A percentile compares a stretch with the other conserved stretches of the same genome.
phyloP scores from a whole-genome alignment of 2,888 invertebrate genomes.

The Norana najaformis region DNA sequence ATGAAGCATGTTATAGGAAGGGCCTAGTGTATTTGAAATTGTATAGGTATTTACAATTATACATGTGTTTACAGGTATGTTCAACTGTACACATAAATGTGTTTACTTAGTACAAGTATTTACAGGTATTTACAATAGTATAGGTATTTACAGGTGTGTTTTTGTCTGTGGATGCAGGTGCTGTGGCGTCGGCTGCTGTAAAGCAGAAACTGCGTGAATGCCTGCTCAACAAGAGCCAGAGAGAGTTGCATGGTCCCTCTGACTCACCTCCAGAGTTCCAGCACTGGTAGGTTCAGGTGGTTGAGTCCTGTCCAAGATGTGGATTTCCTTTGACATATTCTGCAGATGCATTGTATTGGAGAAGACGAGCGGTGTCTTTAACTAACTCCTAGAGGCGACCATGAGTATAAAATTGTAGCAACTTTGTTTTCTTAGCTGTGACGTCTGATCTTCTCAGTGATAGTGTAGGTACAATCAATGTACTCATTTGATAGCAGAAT shows the following conservation, averaged over 20 bases:
- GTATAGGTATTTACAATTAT: no score
- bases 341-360: background rate
- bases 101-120: no score
- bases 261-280: conserved; percentile 73
- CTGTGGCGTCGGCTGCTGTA: conserved; percentile 92
- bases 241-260: conserved; percentile 61
- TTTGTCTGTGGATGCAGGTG: conserved; percentile 63
- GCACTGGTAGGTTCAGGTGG: conserved; percentile 71
- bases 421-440: background rate
- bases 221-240: conserved; percentile 71
- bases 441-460: background rate
- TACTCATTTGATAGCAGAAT: no score
- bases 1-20: no score
- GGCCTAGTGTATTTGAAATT: no score
- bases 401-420: no score
- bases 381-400: background rate
- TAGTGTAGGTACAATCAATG: background rate
- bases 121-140: no score
- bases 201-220: conserved; percentile 87
- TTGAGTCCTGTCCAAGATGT: background rate
- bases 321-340: background rate
- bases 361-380: background rate
- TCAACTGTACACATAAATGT: no score
- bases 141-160: background rate
- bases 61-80: no score